Conservation (phyloP, 1,140 invertebrate species). For the Teleopsis dalmanni region DNA sequence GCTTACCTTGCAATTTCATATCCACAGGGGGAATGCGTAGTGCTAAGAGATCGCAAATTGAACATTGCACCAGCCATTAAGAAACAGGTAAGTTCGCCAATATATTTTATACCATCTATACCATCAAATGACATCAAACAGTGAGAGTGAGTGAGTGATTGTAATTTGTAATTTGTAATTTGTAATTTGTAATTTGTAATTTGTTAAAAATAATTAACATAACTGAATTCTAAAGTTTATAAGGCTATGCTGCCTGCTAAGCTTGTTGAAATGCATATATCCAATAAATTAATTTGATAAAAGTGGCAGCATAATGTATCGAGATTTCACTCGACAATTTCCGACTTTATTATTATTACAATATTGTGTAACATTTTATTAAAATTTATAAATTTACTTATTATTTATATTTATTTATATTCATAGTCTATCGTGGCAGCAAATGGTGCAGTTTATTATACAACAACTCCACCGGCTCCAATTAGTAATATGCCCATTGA, state of each 20-base stretch:
- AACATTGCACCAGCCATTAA: conserved; percentile 88
- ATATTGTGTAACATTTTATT: background rate
- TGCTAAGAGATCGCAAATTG: conserved; percentile 73
- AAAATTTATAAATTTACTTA: background rate
- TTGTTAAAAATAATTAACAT: no score
- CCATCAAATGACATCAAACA: no score
- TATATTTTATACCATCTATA: no score
- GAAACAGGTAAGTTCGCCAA: conserved; percentile 62
- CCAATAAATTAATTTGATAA: background rate
- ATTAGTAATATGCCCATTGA: conserved; percentile 45
- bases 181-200: no score
- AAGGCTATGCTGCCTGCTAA: no score
- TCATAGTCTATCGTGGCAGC: conserved; percentile 41
- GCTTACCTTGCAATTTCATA: conserved; percentile 3
- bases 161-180: no score
- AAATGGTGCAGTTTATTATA: conserved; percentile 44
- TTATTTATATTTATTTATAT: conserved; percentile 10
- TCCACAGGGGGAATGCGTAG: conserved; percentile 61
- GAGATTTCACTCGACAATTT: no score
- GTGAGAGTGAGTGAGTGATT: no score
- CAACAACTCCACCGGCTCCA: conserved; percentile 42
- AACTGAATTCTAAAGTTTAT: no score
- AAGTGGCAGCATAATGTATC: no score
- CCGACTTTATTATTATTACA: background rate
- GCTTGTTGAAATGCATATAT: no score